These are phyloP conservation scores for Aphelocoma californica DNA, from an alignment of 2,797 vertebrate species.

Conservation along the genomic window DNA sequence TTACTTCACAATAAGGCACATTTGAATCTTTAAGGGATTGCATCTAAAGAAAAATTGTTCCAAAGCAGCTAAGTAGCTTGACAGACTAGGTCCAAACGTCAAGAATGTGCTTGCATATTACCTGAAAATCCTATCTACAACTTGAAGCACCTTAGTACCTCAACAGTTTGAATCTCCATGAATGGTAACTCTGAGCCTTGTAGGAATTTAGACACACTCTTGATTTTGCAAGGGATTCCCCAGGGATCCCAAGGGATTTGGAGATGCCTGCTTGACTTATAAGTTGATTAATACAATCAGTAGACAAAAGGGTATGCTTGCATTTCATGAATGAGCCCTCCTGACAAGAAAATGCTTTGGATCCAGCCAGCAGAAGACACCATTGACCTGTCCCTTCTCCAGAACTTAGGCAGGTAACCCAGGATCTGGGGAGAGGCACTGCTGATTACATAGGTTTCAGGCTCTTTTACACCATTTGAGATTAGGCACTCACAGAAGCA, in stretches of 20 bases:
- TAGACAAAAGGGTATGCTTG: not conserved
- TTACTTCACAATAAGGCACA: not conserved
- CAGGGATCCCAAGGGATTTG: not conserved
- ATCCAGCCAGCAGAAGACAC: not conserved
- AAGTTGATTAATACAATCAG: not conserved
- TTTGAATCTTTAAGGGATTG: not conserved
- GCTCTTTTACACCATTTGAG: not conserved
- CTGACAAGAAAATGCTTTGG: not conserved
- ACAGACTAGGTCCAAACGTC: not conserved
- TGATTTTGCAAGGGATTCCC: not conserved
- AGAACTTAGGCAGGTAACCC: not conserved
- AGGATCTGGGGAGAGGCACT: not conserved
- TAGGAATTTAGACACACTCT: not conserved
- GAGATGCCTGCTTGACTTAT: not conserved
- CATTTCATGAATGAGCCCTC: not conserved
- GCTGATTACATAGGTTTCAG: not conserved
- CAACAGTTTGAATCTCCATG: not conserved
- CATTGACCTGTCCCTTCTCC: not conserved
- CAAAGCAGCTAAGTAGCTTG: not conserved
- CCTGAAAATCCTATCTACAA: not conserved
- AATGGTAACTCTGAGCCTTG: not conserved
- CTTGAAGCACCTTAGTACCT: not conserved
- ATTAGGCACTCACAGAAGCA: not conserved
- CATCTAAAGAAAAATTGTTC: not conserved
- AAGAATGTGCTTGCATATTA: not conserved